Evolutionary conservation across 2,113 vertebrate genomes (phyloP), one percentile per base, ranked within the genome.

Genomic region (Cephalopholis sonnerati): DNA sequence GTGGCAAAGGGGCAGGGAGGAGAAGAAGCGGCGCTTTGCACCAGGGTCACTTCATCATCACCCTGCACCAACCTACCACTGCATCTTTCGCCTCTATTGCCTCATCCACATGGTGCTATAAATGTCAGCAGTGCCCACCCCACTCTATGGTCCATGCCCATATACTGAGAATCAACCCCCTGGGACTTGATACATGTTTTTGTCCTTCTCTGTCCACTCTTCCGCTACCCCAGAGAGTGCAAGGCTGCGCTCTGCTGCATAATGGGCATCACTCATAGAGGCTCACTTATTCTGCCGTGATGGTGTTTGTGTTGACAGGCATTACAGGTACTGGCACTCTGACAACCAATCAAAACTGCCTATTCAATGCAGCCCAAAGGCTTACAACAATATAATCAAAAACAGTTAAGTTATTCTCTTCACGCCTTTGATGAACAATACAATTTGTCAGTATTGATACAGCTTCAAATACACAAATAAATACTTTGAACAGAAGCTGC

Each of bases 41-140:
- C 82, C 86, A 44, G 89, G 93, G 93, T 93, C 92, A 88, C 83
- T 93, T 81, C 89, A 91, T 94, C 89, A 89, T 87, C 83, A 74
- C 90, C 78, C 57, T 70, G 74, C 85, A 66, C 85, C 84, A 79
- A 62, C 80, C 68, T 51, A 69, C 83, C 70, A 74, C 73, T 79
- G 81, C 82, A 81, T 77, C 87, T 83, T 72, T 81, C 46, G 36
- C 70, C 58, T 74, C 55, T 77, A 39, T 69, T 79, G 84, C 84
- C 87, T 89, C 85, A 81, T 90, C 71, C 73, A 77, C 76, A 54
- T 36, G 69, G 65, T 11, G 29, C 79, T 74, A 80, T 75, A 91
- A 92, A 94, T 93, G 91, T 92, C 93, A 93, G 79, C 66, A 39
- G 50, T 87, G 76, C 66, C 82, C 69, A 76, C 53, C 68, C 51